Conservation (phyloP, 1,140 invertebrate genomes). For the Whitmania pigra region DNA sequence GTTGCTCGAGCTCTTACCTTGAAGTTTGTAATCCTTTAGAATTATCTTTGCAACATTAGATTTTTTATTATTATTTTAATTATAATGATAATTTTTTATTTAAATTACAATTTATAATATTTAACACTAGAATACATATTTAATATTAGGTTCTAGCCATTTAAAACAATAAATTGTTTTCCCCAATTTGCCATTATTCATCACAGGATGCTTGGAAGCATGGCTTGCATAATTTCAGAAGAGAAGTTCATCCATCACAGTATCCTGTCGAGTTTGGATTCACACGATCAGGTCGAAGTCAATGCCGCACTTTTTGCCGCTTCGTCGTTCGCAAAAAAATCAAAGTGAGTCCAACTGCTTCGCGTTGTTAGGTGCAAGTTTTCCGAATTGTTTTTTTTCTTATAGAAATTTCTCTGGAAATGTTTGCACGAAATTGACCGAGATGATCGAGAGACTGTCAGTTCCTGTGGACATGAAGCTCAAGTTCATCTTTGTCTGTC, state of each 20-base stretch:
- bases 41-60: no score
- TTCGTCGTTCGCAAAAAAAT: slow-evolving; percentile 78
- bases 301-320: slow-evolving; percentile 90
- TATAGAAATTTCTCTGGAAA: slow-evolving; percentile 77
- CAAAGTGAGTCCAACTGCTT: slow-evolving; percentile 51
- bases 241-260: slow-evolving; percentile 87
- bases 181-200: no score
- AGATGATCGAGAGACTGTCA: slow-evolving; percentile 82
- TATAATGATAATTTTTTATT: no score
- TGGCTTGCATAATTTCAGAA: slow-evolving; percentile 82
- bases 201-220: slow-evolving; percentile 64
- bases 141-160: no score
- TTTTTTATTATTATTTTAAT: not conserved
- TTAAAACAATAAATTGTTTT: no score
- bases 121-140: no score
- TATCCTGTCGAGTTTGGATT: slow-evolving; percentile 77
- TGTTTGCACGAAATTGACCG: slow-evolving; percentile 85
- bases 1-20: slow-evolving; percentile 77
- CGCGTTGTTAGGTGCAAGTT: not conserved
- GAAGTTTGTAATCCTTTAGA: slow-evolving; percentile 39
- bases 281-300: slow-evolving; percentile 84
- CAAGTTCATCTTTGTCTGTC: slow-evolving; percentile 73
- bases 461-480: slow-evolving; percentile 82
- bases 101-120: no score
- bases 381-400: not conserved